Percentiles rank a stretch among this genome's conserved stretches.
phyloP scores from a whole-genome alignment of 2,888 invertebrate genomes.

The Danaus chrysippus region DNA sequence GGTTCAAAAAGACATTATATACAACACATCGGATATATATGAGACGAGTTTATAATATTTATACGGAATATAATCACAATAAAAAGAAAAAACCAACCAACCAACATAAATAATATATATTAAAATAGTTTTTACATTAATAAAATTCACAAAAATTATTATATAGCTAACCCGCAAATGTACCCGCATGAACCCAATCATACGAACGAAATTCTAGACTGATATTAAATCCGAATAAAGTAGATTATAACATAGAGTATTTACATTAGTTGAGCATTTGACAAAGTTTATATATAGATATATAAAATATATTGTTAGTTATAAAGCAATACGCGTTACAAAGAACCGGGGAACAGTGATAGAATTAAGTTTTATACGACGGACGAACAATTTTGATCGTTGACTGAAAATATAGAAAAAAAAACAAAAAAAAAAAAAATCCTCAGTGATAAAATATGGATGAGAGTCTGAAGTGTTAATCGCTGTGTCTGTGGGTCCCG shows the following conservation, averaged over 20 bases:
- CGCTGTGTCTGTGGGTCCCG: conserved; percentile 39
- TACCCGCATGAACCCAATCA: conserved; percentile 72
- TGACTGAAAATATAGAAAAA: conserved; percentile 23
- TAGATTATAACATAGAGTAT: conserved; percentile 68
- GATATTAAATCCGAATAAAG: conserved; percentile 73
- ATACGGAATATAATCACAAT: conserved; percentile 66
- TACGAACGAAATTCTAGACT: conserved; percentile 78
- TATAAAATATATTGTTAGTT: conserved; percentile 50
- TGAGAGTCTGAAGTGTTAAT: conserved; percentile 47
- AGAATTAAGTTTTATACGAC: conserved; percentile 67
- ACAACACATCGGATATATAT: conserved; percentile 60
- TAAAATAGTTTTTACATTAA: conserved; percentile 49
- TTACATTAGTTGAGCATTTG: conserved; percentile 79
- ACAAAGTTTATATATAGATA: conserved; percentile 69
- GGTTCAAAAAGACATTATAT: conserved; percentile 45
- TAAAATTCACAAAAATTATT: conserved; percentile 55
- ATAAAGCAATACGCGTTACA: conserved; percentile 52
- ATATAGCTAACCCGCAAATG: conserved; percentile 43
- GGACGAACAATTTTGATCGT: conserved; percentile 67
- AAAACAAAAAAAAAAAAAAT: conserved; percentile 35
- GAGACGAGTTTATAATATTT: conserved; percentile 51
- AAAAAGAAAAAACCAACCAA: conserved; percentile 7
- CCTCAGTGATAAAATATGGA: conserved; percentile 54
- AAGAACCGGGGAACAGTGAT: conserved; percentile 73
- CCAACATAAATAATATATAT: too few relatives aligned